Evolutionary conservation across 2,888 invertebrate species (phyloP).

Genomic region (Acrobasis consociella): DNA sequence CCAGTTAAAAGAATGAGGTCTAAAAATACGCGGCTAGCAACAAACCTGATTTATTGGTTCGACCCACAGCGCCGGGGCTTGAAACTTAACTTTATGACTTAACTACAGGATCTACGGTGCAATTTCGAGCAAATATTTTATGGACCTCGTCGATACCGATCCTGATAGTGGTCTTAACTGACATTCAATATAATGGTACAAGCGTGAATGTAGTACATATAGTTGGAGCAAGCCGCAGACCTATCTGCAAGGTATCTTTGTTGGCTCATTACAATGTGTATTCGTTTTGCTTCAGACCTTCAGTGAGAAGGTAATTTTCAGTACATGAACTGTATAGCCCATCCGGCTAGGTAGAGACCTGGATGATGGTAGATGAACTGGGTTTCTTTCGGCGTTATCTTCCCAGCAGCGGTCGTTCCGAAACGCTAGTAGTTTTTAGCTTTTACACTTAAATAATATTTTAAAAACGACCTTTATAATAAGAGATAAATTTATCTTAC

Average conservation of each 20-base stretch:
- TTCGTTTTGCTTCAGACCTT: not conserved
- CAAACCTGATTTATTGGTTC: constrained; percentile 57
- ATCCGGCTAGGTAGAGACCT: no score
- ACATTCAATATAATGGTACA: constrained; percentile 30
- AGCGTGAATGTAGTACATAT: constrained; percentile 26
- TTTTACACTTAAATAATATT: no score
- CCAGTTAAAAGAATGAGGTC: constrained; percentile 46
- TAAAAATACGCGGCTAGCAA: constrained; percentile 59
- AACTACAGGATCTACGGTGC: constrained; percentile 40
- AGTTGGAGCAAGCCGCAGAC: constrained; percentile 8
- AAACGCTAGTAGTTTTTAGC: no score
- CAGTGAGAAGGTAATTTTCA: not conserved
- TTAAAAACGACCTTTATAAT: no score
- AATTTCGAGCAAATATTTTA: constrained; percentile 38
- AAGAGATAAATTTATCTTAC: no score
- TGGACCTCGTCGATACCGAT: constrained; percentile 26
- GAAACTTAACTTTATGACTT: constrained; percentile 40
- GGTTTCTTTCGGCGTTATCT: no score
- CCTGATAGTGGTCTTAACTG: constrained; percentile 30
- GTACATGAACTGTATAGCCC: not conserved
- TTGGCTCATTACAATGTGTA: constrained; percentile 12
- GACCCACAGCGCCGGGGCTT: constrained; percentile 37
- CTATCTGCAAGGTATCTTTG: constrained; percentile 21
- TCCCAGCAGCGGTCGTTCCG: no score
- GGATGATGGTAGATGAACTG: no score